Percentiles rank a stretch among this genome's conserved stretches.
phyloP scores from a whole-genome alignment of 2,888 invertebrate species.

The Criorhina ranunculi region DNA sequence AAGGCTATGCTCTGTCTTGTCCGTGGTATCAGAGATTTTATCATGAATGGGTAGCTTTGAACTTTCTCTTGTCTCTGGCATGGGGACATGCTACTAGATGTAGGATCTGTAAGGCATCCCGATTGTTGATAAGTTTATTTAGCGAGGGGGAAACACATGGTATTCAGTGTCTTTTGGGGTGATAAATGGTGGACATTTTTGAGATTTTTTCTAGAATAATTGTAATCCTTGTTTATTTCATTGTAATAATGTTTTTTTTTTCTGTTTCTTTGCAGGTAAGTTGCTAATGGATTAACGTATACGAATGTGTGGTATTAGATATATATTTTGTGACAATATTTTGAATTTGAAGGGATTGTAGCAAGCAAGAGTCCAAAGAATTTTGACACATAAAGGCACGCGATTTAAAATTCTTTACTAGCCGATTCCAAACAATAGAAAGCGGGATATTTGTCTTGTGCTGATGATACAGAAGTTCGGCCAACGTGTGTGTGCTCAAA shows the following conservation, averaged over 20 bases:
- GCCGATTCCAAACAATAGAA: too few relatives aligned
- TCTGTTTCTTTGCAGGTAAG: constrained; percentile 69
- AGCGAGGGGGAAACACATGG: not conserved
- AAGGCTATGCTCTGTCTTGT: constrained; percentile 13
- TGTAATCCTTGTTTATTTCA: constrained; percentile 18
- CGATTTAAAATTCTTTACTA: too few relatives aligned
- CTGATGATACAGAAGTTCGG: too few relatives aligned
- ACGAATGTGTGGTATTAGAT: constrained; percentile 41
- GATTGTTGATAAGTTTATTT: constrained; percentile 19
- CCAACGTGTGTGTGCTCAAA: too few relatives aligned
- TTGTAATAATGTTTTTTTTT: constrained; percentile 12
- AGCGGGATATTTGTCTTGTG: too few relatives aligned
- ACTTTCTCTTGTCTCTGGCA: constrained; percentile 59
- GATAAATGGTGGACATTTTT: constrained; percentile 3
- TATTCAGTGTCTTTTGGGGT: not conserved
- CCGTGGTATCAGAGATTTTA: constrained; percentile 40
- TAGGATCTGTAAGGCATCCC: constrained; percentile 35
- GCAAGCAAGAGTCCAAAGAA: too few relatives aligned
- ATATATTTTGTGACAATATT: constrained; percentile 5
- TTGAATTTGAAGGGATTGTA: not conserved
- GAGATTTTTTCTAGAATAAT: not conserved
- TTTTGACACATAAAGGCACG: too few relatives aligned
- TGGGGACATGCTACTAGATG: constrained; percentile 26
- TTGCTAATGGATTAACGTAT: constrained; percentile 29
- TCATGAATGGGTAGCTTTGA: constrained; percentile 64